Base-by-base conservation (phyloP, 1,140 invertebrate genomes). In the Euwallacea similis region DNA sequence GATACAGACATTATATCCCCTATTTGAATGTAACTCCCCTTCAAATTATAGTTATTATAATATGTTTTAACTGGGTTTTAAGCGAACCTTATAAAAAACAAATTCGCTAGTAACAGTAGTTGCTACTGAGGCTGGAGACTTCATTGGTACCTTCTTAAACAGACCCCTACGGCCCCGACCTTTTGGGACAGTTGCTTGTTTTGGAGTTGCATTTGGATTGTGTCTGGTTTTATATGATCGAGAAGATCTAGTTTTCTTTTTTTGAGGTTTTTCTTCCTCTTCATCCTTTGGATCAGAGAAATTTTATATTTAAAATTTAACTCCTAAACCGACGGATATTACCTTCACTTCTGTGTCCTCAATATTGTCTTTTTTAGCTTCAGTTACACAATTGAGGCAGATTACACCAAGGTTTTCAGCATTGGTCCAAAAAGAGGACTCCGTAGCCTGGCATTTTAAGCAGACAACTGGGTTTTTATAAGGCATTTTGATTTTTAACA, bases 1-100 rank as follows among this genome's bases (percentile, higher is more conserved):
- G 90, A 85, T 78, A 97, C 84, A 0, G 93, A 95, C 0, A 97
- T 94, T 78, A 97, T 93, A 80, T 97, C 95, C 7, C 95, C 95
- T 47, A 93, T 84, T 87, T 96, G 93, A 83, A 91, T 92, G 82
- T 95, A 96, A 72, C 86, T 88, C 15, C 92, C 93, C 86, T 90
- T 21, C 21, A 69, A 69, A 73, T 56, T 3, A 21, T n/a, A 46
- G 8, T 46, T 21, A 10, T 4, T n/a, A 44, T 41, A 46, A 70
- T 2, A 42, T 13, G 8, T 42, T 47, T 15, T 53, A 56, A 50
- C 10, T 7, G 2, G 44, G 16, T 21, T 54, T 42, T 33, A 47
- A 58, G 54, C 46, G 77, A 75, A 77, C 91, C 83, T 94, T 92
- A 82, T 91, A 91, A 83, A 93, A 96, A 7, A 96, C 85, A 78